Base-by-base conservation (phyloP, 2,888 invertebrate species). In the Hedya salicella region DNA sequence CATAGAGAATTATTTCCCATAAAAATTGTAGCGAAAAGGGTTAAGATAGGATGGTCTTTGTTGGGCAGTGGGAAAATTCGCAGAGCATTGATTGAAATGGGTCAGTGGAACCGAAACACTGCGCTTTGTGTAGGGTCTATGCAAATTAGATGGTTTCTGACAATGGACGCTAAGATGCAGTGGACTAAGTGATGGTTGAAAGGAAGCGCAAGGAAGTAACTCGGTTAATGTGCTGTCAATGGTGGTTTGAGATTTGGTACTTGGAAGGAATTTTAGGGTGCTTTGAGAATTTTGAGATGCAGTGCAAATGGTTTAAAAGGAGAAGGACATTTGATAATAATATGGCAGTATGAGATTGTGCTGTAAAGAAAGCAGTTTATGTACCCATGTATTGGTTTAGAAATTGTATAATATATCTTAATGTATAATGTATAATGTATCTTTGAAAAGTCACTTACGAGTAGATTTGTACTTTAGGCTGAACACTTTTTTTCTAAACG, bases 51-150 rank as follows among this genome's bases (percentile, higher is more conserved):
- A 56, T 52, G 73, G 69, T 75, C 79, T 81, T 91, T 91, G 91
- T 89, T 72, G 85, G 85, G 69, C 88, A 91, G 91, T 92, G 91
- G 88, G 91, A 92, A 91, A 84, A 84, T 88, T 88, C 81, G 88
- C 89, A 81, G 71, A 83, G 76, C 77, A 71, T 32, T 80, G 76
- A 79, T 77, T 78, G 79, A 85, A 86, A 88, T 91, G 86, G 91
- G 91, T 91, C 91, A 91, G 85, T 89, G 83, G 75, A 68, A 73
- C 68, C 70, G 70, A 81, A 87, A 88, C 83, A 87, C 82, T 80
- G 78, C 65, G 67, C 40, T 86, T 87, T 87, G 85, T 81, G 75
- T 65, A 71, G 86, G 80, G n/a, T n/a, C 88, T 87, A 87, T 88
- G 91, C 86, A 86, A 91, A 91, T 88, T 83, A 78, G 76, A 67